Percentiles rank a stretch among this genome's conserved stretches.
phyloP scores from a whole-genome alignment of 2,888 invertebrate species.

The Diaprepes abbreviatus region DNA sequence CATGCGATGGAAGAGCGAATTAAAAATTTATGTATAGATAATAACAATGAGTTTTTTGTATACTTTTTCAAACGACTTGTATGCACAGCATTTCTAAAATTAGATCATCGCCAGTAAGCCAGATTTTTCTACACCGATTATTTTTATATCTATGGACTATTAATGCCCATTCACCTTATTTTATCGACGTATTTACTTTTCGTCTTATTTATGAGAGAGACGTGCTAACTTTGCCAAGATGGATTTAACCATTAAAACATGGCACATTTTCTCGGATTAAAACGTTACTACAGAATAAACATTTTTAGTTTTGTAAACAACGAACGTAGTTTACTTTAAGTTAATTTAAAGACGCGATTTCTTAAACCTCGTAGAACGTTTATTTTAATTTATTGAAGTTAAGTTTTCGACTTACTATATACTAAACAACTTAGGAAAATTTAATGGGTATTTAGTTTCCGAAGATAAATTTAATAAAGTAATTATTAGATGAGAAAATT shows the following conservation, averaged over 20 bases:
- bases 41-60: no score
- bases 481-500: no score
- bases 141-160: no score
- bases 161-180: no score
- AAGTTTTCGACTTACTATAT: not conserved
- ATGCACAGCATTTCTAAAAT: no score
- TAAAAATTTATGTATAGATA: no score
- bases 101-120: no score
- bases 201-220: not conserved
- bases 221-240: not conserved
- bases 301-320: conserved; percentile 6
- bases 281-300: not conserved
- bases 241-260: not conserved
- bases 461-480: no score
- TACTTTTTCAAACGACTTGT: no score
- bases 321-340: not conserved
- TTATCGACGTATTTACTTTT: no score
- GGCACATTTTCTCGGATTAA: not conserved
- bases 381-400: not conserved
- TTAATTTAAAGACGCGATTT: not conserved
- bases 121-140: no score
- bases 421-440: not conserved
- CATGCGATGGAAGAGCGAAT: no score
- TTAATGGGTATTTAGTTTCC: not conserved
- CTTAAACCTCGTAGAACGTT: not conserved